Conservation (phyloP, 2,888 invertebrate species). For the Acanthosoma haemorrhoidale region DNA sequence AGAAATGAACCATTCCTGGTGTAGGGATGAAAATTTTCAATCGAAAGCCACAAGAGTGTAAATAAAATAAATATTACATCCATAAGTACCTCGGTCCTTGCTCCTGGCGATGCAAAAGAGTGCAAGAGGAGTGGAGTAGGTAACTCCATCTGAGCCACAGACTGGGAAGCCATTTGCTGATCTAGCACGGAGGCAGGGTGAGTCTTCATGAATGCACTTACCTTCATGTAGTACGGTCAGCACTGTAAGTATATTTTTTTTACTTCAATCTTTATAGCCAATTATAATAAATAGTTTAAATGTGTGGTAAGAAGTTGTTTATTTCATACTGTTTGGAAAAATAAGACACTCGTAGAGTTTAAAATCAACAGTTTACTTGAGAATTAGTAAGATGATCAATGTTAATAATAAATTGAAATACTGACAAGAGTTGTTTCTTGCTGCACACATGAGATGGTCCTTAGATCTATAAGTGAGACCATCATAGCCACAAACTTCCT, state of each 20-base stretch:
- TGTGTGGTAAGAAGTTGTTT: too few species aligned
- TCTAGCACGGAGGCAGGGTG: conserved; percentile 19
- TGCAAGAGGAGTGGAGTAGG: conserved; percentile 58
- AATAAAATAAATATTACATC: background rate
- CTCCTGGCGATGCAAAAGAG: conserved; percentile 32
- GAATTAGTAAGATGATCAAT: background rate
- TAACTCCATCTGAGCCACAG: conserved; percentile 68
- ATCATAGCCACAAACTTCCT: conserved; percentile 31
- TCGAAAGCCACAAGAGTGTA: too few species aligned
- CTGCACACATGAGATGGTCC: conserved; percentile 31
- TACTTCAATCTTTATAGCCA: too few species aligned
- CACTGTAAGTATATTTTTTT: conserved; percentile 11
- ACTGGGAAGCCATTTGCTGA: conserved; percentile 45
- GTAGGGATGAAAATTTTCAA: too few species aligned
- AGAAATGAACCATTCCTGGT: too few species aligned
- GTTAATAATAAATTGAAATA: background rate
- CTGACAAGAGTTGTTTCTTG: conserved; percentile 28
- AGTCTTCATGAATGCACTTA: conserved; percentile 30
- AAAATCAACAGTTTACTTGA: background rate
- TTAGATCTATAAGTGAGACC: conserved; percentile 33
- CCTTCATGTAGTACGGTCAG: conserved; percentile 30
- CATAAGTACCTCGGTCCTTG: conserved; percentile 32
- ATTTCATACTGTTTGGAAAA: too few species aligned
- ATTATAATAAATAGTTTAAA: too few species aligned
- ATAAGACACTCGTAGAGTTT: too few species aligned